Evolutionary conservation across 2,797 vertebrate species (phyloP).

Genomic region (Notamacropus eugenii): DNA sequence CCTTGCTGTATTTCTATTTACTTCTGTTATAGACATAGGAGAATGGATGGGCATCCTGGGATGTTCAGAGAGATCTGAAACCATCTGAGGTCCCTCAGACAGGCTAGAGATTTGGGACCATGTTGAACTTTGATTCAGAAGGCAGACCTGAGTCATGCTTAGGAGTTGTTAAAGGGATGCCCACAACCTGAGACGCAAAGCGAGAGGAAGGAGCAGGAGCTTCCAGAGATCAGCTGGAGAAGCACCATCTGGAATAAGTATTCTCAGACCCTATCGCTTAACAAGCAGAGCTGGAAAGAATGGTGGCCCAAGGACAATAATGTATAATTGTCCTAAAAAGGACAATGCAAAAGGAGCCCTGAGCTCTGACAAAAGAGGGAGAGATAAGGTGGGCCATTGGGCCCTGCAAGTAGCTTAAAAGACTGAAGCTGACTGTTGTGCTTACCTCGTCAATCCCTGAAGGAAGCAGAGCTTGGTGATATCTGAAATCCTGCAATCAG

Average conservation of each 20-base stretch:
- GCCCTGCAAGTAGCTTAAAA: neutral
- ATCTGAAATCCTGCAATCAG: neutral
- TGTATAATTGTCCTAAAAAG: neutral
- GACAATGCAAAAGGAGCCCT: neutral
- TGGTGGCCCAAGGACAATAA: neutral
- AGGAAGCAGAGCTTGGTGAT: neutral
- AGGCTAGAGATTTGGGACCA: neutral
- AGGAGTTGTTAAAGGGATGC: neutral
- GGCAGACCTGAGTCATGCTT: neutral
- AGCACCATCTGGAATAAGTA: neutral
- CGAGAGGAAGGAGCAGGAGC: neutral
- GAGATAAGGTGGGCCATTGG: neutral
- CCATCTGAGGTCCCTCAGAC: neutral
- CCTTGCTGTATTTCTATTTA: conserved; percentile 28
- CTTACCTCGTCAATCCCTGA: neutral
- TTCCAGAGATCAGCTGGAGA: neutral
- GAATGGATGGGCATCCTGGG: neutral
- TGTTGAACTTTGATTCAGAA: neutral
- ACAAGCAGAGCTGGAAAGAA: neutral
- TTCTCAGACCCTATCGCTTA: neutral
- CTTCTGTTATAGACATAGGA: conserved; percentile 43
- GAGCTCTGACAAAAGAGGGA: neutral
- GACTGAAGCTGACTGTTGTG: neutral
- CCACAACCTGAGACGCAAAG: neutral
- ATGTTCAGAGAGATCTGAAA: neutral